Conservation (phyloP, 1,140 invertebrate genomes). For the Hylyphantes graminicola region DNA sequence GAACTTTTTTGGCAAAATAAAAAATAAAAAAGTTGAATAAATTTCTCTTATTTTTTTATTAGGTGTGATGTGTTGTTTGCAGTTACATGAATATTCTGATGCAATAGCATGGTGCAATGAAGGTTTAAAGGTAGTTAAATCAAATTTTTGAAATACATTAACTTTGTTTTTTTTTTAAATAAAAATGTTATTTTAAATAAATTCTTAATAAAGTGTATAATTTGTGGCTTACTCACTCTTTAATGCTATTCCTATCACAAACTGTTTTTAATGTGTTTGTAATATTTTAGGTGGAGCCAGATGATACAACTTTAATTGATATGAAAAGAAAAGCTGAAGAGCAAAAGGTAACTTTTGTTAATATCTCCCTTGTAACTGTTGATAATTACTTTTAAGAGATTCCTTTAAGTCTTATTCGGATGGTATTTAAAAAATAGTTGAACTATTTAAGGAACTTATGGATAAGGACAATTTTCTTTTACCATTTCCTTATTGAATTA, state of each 20-base stretch:
- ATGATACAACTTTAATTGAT: constrained; percentile 67
- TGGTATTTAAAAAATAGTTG: too few species aligned
- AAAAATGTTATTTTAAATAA: background rate
- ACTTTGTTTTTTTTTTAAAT: background rate
- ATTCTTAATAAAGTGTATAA: background rate
- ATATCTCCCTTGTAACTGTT: background rate
- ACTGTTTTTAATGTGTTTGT: background rate
- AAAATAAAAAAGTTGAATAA: background rate
- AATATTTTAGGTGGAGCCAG: background rate
- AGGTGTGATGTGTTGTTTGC: constrained; percentile 79
- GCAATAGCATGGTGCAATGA: constrained; percentile 81
- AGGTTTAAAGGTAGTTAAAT: constrained; percentile 46
- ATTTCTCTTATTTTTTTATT: constrained; percentile 40
- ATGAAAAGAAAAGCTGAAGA: constrained; percentile 73
- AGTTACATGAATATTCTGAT: constrained; percentile 78
- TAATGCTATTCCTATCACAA: background rate
- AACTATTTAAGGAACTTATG: too few species aligned
- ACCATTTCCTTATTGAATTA: too few species aligned
- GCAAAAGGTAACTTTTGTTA: background rate
- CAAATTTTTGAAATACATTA: background rate
- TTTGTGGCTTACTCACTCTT: background rate
- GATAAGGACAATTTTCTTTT: too few species aligned
- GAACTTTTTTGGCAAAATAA: background rate
- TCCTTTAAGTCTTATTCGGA: too few species aligned
- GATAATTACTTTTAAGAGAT: too few species aligned